Conservation (phyloP, 1,140 invertebrate species). For the Planococcus citri region DNA sequence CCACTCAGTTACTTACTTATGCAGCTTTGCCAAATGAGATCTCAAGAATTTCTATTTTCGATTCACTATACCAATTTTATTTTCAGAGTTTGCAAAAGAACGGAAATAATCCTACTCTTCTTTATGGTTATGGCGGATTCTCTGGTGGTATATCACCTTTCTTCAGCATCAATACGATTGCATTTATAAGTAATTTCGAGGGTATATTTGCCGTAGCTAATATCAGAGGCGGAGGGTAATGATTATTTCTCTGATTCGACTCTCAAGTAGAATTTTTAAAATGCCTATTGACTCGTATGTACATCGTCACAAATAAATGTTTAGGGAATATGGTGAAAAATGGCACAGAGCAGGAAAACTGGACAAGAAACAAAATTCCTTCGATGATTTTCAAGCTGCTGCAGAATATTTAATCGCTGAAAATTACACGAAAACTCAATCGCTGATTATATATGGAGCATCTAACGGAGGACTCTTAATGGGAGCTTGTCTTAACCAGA, state of each 20-base stretch:
- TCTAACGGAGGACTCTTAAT: too few relatives aligned
- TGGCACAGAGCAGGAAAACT: too few relatives aligned
- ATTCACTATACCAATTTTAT: too few relatives aligned
- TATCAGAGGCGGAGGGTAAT: conserved; percentile 86
- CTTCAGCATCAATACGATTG: conserved; percentile 65
- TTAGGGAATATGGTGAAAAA: too few relatives aligned
- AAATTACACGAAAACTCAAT: conserved; percentile 61
- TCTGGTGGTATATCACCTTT: conserved; percentile 80
- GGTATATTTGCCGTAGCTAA: conserved; percentile 86
- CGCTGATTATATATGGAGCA: conserved; percentile 81
- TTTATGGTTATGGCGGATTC: conserved; percentile 98
- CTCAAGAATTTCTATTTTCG: conserved; percentile 5
- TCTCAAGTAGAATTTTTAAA: too few relatives aligned
- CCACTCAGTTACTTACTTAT: conserved; percentile 21
- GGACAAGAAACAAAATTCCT: too few relatives aligned
- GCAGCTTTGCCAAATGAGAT: conserved; percentile 20
- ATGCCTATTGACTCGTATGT: too few relatives aligned
- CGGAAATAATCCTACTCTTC: conserved; percentile 62
- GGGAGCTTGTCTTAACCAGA: too few relatives aligned
- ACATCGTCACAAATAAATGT: too few relatives aligned
- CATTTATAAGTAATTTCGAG: conserved; percentile 82
- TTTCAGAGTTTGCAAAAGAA: conserved; percentile 46
- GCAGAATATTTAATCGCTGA: conserved; percentile 70
- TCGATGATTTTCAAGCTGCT: too few relatives aligned
- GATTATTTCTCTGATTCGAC: too few relatives aligned